Percentiles rank a stretch among this genome's conserved stretches.
These are phyloP conservation scores for Psammodynastes pulverulentus DNA, from an alignment of 2,113 vertebrate species.

Conservation along the genomic window DNA sequence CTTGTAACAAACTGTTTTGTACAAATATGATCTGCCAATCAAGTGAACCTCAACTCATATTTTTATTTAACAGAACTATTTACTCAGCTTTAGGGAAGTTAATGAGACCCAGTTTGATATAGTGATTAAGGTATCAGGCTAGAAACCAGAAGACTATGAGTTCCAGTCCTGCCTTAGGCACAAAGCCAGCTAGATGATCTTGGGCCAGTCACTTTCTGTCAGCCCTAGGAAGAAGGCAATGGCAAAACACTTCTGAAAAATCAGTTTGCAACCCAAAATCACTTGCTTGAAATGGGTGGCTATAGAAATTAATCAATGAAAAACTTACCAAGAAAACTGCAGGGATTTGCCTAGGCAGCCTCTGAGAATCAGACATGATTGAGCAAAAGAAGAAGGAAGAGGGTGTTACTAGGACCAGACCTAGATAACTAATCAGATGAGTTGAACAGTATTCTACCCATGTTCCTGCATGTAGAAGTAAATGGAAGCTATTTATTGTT, in stretches of 20 bases:
- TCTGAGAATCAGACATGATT: not conserved
- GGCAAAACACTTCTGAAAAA: not conserved
- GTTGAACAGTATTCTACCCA: not conserved
- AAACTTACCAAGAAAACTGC: no score
- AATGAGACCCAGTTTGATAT: not conserved
- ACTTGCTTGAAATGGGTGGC: no score
- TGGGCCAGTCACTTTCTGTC: not conserved
- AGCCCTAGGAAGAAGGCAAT: not conserved
- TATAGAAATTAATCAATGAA: no score
- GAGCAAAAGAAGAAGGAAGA: not conserved
- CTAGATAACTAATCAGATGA: not conserved
- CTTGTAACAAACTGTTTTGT: not conserved
- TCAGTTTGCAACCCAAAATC: not conserved
- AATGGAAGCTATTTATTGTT: not conserved
- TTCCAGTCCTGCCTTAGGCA: not conserved
- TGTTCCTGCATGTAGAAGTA: not conserved
- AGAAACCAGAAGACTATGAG: not conserved
- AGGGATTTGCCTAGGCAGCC: not conserved
- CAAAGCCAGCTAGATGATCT: not conserved
- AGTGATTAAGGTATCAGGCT: not conserved
- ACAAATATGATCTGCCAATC: not conserved
- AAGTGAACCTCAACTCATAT: not conserved
- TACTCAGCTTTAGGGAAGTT: not conserved
- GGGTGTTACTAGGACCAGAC: not conserved
- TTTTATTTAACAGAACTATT: not conserved